Evolutionary conservation across 2,113 vertebrate species (phyloP), one percentile per base, ranked within the genome.

Genomic region (Nibea coibor): DNA sequence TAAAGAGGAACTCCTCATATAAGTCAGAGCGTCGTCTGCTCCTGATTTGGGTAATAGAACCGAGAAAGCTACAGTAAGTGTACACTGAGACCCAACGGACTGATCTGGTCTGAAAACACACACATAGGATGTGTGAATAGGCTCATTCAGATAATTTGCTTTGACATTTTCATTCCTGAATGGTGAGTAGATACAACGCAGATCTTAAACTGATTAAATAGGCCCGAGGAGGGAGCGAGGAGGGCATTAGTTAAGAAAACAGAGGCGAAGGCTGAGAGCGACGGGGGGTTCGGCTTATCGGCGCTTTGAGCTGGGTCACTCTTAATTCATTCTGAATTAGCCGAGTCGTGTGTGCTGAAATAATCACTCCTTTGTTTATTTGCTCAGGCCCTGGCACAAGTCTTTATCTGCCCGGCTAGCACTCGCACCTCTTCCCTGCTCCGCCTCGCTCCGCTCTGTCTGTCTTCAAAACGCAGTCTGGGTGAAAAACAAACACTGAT

Each of bases 201-300:
- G 89, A 92, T 92, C 86, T 83, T 82, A 78, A 89, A 87, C 85
- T 92, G 91, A 94, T 92, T 93, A 92, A 87, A 48, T 3, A 22
- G 47, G 56, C 83, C 56, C 24, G 3, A 42, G 74, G 85, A 80
- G 82, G 56, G 71, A 73, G 87, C 14, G 63, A 35, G 88, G 80
- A 82, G 82, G 71, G 89, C 92, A 95, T 94, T 95, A 94, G 91
- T 85, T 83, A 93, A 93, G 78, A 91, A 93, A 94, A 94, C 92
- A 93, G 64, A 85, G 82, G 63, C 62, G 24, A 87, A 64, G 81
- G 72, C 89, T 5, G 59, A 83, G 76, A 86, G 89, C 79, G 78
- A 73, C 82, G 20, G 61, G 84, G 31, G 71, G 85, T 72, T 83
- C 72, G 78, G 92, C 90, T 94, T 93, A 93, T 92, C 85, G 4